Evolutionary conservation across 2,113 vertebrate genomes (phyloP), one percentile per base, ranked within the genome.

Genomic region (Eira barbara): DNA sequence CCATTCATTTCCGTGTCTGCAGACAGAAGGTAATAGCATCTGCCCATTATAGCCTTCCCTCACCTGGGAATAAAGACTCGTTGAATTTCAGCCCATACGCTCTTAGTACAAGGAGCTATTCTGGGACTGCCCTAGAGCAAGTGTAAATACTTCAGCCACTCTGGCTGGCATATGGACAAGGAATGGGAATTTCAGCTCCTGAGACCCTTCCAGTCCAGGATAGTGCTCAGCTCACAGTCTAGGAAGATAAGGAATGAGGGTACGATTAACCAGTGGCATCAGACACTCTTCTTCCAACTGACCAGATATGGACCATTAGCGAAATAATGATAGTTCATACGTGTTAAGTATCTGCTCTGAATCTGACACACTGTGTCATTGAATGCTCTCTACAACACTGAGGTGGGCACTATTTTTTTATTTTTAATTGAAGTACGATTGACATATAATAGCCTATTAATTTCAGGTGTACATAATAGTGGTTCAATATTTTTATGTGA

Each of bases 1-100:
- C 21, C 86, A 29, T 52, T 95, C 80, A 90, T 71, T 80, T 97
- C 83, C 69, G 4, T 25, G 83, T 57, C 92, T 84, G 84, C 47
- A 93, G 96, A 95, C 63, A 67, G 73, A 80, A 95, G 61, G 88
- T 69, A 93, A 92, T 25, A 57, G 73, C 9, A 42, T 91, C 80
- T 61, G 69, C 69, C 79, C 63, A 55, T 94, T 52, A 81, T 6
- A 52, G 76, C 69, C 45, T 92, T 81, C 36, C 93, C 63, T 85
- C 93, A 69, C 81, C 89, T 89, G 94, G 96, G 93, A 91, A 93
- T 55, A 52, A 86, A 67, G 52, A 39, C 39, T 74, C n/a, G 45
- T 91, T 47, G 85, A 67, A 89, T 78, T 86, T 82, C 93, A 82
- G 57, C 25, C 3, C 4, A 69, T 6, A 13, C 61, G 93, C 88